These are phyloP conservation scores for Cetoscarus ocellatus DNA, from an alignment of 2,797 vertebrate species.

Conservation along the genomic window DNA sequence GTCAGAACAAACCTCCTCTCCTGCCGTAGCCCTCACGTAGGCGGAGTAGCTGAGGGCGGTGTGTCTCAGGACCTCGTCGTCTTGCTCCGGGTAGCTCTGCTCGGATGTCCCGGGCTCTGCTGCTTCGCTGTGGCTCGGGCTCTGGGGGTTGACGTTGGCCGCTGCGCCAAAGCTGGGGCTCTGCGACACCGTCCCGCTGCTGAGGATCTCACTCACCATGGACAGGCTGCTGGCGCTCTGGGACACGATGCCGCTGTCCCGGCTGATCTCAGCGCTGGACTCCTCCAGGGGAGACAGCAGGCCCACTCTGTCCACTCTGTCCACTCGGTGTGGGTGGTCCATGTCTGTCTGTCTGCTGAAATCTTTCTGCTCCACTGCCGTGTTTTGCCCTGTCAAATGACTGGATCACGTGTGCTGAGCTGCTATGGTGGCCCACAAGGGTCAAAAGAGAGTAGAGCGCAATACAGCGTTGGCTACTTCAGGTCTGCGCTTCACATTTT, in stretches of 20 bases:
- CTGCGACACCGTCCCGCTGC: constrained; percentile 90
- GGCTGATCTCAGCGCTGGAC: constrained; percentile 81
- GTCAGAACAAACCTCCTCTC: constrained; percentile 83
- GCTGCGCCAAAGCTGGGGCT: constrained; percentile 91
- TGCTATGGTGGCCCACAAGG: constrained; percentile 52
- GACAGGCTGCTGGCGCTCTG: constrained; percentile 94
- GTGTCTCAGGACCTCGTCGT: constrained; percentile 76
- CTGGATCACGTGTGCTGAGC: constrained; percentile 69
- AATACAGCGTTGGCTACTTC: background rate
- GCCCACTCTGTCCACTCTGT: constrained; percentile 80
- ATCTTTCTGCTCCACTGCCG: constrained; percentile 42
- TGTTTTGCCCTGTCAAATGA: constrained; percentile 74
- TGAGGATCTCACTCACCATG: constrained; percentile 86
- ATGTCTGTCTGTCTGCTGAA: constrained; percentile 63
- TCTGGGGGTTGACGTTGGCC: constrained; percentile 69
- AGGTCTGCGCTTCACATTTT: background rate
- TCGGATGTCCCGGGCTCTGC: constrained; percentile 52
- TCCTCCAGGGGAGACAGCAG: constrained; percentile 83
- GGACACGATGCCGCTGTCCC: constrained; percentile 94
- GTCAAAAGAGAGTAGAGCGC: constrained; percentile 25
- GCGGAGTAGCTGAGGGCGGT: constrained; percentile 84
- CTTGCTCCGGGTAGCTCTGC: constrained; percentile 65
- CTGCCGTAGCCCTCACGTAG: constrained; percentile 84
- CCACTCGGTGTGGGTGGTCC: constrained; percentile 80
- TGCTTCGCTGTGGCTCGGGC: constrained; percentile 70